Base-by-base conservation (phyloP, 2,113 vertebrate genomes). In the Cebus imitator region DNA sequence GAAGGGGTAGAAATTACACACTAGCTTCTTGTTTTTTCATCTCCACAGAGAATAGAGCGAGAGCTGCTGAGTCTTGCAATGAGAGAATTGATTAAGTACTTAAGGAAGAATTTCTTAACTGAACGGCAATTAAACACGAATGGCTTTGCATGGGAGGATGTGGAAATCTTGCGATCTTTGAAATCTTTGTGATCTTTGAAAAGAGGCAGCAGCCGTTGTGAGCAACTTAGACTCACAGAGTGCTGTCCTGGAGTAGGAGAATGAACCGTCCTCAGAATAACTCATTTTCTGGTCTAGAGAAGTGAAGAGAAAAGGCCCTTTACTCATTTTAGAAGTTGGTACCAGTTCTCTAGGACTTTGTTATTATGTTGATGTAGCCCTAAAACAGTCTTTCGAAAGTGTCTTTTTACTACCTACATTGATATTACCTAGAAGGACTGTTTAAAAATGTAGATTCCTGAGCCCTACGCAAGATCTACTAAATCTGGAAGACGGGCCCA, bases 1-100 rank as follows among this genome's bases (percentile, higher is more conserved):
- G 57, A 92, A 96, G 40, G 55, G 58, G 55, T 95, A 25, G n/a
- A 93, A 95, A 91, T 72, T 68, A 64, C n/a, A 89, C 21, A 76
- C 20, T 85, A 61, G 78, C 64, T 72, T 88, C 37, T 55, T 81
- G 64, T 82, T 95, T 95, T 88, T 91, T 58, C 32, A 27, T 94
- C 64, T 96, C 95, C 73, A 75, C 37, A 75, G 93, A 97, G 82
- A 94, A 21, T 2, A 93, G 95, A 89, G 66, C 55, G 55, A 72
- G 91, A 91, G 86, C 73, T 94, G 88, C 93, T 93, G 91, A 96
- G 95, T 96, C 89, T 95, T 95, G 93, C 91, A 91, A 52, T 40
- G 66, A 95, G n/a, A 86, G 78, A 89, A 76, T 27, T 75, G 88
- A 88, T 91, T 86, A 94, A 94, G 92, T 85, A 73, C 85, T 48